These are phyloP conservation scores for Drosophila subsilvestris DNA, from an alignment of 2,888 invertebrate species.

Conservation along the genomic window DNA sequence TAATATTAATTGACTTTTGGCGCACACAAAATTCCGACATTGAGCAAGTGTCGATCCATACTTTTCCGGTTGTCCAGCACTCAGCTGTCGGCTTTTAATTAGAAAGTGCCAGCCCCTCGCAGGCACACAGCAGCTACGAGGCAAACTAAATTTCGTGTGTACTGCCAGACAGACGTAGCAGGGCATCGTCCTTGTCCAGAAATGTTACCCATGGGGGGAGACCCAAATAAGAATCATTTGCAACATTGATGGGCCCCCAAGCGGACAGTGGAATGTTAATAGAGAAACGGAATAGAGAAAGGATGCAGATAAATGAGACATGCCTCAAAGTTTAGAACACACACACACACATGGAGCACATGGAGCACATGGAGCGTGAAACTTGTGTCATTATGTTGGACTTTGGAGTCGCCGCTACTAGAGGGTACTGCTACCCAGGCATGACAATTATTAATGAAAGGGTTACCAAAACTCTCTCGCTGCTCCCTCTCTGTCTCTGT, in stretches of 20 bases:
- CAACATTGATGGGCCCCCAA: constrained; percentile 66
- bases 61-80: constrained; percentile 38
- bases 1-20: constrained; percentile 17
- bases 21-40: constrained; percentile 6
- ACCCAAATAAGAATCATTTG: constrained; percentile 57
- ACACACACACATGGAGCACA: constrained; percentile 10
- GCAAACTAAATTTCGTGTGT: constrained; percentile 2
- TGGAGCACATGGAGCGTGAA: constrained; percentile 11
- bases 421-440: constrained; percentile 20
- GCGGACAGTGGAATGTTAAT: constrained; percentile 5
- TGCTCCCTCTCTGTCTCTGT: not conserved
- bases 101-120: constrained; percentile 25
- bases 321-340: constrained; percentile 47
- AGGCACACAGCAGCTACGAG: constrained; percentile 24
- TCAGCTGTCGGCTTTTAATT: constrained; percentile 42
- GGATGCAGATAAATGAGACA: not conserved
- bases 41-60: constrained; percentile 29
- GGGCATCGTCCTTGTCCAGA: constrained; percentile 26
- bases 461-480: constrained; percentile 21
- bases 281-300: constrained; percentile 7
- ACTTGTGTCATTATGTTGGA: constrained; percentile 69
- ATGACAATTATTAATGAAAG: constrained; percentile 55
- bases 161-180: not conserved
- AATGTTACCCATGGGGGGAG: constrained; percentile 59
- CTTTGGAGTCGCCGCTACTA: constrained; percentile 33